Conservation (phyloP, 2,113 vertebrate species). For the Euleptes europaea region DNA sequence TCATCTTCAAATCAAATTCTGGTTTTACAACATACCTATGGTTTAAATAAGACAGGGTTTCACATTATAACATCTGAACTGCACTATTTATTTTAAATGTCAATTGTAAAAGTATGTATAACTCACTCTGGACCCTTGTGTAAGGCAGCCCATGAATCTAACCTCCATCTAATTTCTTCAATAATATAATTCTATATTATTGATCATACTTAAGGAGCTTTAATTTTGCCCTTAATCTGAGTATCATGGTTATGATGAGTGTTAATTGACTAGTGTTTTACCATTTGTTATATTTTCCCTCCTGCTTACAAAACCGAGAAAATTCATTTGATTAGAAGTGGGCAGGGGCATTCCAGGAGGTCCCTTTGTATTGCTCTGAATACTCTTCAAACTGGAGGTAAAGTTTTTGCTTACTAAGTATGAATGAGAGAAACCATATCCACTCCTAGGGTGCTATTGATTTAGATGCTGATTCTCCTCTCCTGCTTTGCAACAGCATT, state of each 20-base stretch:
- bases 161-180: not conserved
- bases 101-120: not conserved
- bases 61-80: too few relatives aligned
- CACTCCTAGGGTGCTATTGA: not conserved
- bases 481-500: not conserved
- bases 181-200: not conserved
- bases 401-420: not conserved
- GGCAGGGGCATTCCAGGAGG: not conserved
- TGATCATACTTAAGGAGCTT: not conserved
- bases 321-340: constrained; percentile 9
- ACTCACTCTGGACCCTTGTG: not conserved
- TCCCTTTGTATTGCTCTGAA: not conserved
- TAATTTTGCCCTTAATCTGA: not conserved
- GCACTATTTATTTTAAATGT: not conserved
- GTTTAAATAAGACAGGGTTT: too few relatives aligned
- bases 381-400: not conserved
- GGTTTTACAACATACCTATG: too few relatives aligned
- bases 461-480: not conserved
- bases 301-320: not conserved
- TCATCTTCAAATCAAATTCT: too few relatives aligned
- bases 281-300: not conserved
- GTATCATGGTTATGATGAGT: accelerated
- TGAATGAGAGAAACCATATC: not conserved
- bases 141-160: not conserved
- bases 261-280: not conserved